phyloP scores from a whole-genome alignment of 2,797 vertebrate species.

The Muscicapa striata region DNA sequence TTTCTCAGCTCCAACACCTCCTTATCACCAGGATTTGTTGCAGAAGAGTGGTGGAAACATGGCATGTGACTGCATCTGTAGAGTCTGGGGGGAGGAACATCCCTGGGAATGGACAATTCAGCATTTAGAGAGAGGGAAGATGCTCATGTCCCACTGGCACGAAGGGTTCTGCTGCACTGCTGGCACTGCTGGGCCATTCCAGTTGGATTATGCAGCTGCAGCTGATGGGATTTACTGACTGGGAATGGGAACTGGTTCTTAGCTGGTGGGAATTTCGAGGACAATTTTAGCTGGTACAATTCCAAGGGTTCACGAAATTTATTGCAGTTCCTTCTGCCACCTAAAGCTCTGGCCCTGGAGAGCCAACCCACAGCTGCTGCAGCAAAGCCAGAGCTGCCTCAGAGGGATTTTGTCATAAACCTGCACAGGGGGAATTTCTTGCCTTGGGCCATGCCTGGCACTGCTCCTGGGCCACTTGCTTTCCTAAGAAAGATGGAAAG shows the following conservation, averaged over 20 bases:
- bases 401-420: neutral
- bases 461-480: neutral
- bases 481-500: neutral
- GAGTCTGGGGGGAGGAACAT: neutral
- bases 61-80: conserved; percentile 74
- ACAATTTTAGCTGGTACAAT: neutral
- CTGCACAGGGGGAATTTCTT: neutral
- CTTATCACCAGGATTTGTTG: conserved; percentile 81
- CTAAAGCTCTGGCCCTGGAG: neutral
- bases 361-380: accelerated
- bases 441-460: neutral
- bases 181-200: neutral
- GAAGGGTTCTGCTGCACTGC: neutral
- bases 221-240: neutral
- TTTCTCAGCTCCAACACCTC: conserved; percentile 87
- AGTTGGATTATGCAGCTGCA: neutral
- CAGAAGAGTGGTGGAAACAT: conserved; percentile 67
- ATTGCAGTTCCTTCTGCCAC: neutral
- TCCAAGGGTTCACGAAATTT: neutral
- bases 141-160: neutral
- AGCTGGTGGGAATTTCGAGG: neutral
- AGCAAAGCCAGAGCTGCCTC: neutral
- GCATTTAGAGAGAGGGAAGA: neutral
- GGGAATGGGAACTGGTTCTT: neutral
- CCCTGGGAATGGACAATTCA: conserved; percentile 1